Conservation (phyloP, 2,888 invertebrate species). For the Spatulosminthurus flaviceps region DNA sequence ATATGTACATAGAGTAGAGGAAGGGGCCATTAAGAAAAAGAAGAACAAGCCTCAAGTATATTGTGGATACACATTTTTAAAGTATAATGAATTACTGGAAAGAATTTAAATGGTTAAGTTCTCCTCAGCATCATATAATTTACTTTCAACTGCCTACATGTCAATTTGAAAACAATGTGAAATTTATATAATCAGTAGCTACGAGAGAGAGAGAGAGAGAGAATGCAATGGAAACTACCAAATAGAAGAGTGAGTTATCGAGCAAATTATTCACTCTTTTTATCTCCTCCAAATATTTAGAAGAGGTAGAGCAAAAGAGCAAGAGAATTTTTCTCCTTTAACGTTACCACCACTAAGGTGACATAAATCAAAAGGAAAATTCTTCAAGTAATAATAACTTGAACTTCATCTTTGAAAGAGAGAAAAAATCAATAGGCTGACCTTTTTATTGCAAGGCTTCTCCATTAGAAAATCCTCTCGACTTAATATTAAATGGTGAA, state of each 20-base stretch:
- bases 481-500: too few species aligned
- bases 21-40: constrained; percentile 34
- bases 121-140: constrained; percentile 38
- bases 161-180: constrained; percentile 45
- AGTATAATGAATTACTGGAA: constrained; percentile 42
- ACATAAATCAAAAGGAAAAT: constrained; percentile 1
- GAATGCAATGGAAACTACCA: neutral
- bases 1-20: neutral
- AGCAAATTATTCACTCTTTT: constrained; percentile 39
- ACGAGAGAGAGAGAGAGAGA: neutral
- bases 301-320: constrained; percentile 23
- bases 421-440: too few species aligned
- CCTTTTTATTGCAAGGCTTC: too few species aligned
- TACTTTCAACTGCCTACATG: constrained; percentile 44
- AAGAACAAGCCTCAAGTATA: constrained; percentile 40
- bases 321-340: too few species aligned
- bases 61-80: constrained; percentile 40
- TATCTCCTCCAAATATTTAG: constrained; percentile 28
- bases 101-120: constrained; percentile 44
- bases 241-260: constrained; percentile 37
- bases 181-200: constrained; percentile 45
- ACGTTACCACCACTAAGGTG: too few species aligned
- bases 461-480: too few species aligned
- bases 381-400: constrained; percentile 7
- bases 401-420: too few species aligned